Percentiles rank a stretch among this genome's conserved stretches.
phyloP scores from a whole-genome alignment of 2,797 vertebrate genomes.

The Peromyscus melanophrys region DNA sequence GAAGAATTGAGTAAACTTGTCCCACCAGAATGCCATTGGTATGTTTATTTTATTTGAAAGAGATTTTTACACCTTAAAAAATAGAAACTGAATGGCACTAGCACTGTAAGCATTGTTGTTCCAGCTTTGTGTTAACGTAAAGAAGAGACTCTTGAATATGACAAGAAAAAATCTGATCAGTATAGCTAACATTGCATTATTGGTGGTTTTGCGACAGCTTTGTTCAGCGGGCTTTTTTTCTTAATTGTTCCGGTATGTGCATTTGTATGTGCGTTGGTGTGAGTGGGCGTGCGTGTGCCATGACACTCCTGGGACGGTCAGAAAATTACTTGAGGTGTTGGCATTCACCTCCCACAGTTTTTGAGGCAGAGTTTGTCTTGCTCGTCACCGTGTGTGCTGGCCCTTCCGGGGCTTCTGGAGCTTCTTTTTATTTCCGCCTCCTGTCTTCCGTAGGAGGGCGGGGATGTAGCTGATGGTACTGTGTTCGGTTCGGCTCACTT shows the following conservation, averaged over 20 bases:
- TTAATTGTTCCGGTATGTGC: background rate
- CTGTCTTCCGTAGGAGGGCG: background rate
- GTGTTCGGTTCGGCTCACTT: background rate
- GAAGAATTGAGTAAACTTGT: constrained; percentile 98
- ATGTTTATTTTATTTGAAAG: constrained; percentile 81
- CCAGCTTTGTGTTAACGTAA: background rate
- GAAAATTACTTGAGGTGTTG: background rate
- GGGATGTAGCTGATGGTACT: background rate
- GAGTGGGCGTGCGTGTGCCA: background rate
- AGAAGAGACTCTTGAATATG: constrained; percentile 11
- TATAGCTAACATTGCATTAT: background rate
- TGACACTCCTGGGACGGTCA: background rate
- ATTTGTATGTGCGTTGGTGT: background rate
- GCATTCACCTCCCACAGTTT: background rate
- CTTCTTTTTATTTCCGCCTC: background rate
- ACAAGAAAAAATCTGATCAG: constrained; percentile 2
- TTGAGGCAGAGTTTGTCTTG: background rate
- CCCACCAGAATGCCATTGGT: constrained; percentile 99
- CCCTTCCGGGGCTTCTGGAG: background rate
- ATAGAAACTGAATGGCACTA: constrained; percentile 19
- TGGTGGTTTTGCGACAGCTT: constrained; percentile 22
- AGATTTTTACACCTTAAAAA: constrained; percentile 24
- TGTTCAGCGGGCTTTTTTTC: background rate
- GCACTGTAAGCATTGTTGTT: background rate
- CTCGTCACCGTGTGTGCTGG: background rate